A percentile compares a stretch with the other conserved stretches of the same genome.
Conservation (phyloP, 2,888 invertebrate species). For the Blera fallax region DNA sequence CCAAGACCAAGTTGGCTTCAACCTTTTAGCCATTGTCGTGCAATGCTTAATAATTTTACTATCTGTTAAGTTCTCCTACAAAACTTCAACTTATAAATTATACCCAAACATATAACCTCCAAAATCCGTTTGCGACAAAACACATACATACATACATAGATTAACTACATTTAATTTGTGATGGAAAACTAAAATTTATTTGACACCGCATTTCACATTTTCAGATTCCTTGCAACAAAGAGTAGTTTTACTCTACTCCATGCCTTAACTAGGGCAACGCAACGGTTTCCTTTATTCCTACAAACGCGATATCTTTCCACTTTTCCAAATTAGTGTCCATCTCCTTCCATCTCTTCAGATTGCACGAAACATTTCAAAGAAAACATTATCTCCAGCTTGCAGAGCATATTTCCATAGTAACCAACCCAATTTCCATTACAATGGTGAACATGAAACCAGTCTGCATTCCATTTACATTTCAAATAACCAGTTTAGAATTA, state of each 20-base stretch:
- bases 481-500: constrained; percentile 58
- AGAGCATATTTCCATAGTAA: constrained; percentile 43
- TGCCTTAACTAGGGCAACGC: neutral
- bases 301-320: constrained; percentile 6
- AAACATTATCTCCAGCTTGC: constrained; percentile 32
- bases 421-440: constrained; percentile 58
- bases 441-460: constrained; percentile 52
- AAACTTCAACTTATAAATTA: too few relatives aligned
- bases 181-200: too few relatives aligned
- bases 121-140: too few relatives aligned
- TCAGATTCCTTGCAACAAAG: neutral
- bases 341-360: neutral
- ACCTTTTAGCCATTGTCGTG: too few relatives aligned
- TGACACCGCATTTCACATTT: neutral
- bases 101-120: too few relatives aligned
- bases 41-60: too few relatives aligned
- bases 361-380: constrained; percentile 7
- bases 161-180: too few relatives aligned
- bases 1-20: too few relatives aligned
- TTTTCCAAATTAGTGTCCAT: constrained; percentile 23
- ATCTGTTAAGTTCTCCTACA: too few relatives aligned
- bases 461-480: constrained; percentile 50
- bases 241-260: neutral
- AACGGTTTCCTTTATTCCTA: constrained; percentile 1
- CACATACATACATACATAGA: too few relatives aligned